Base-by-base conservation (phyloP, 1,140 invertebrate species). In the Halesus radiatus region DNA sequence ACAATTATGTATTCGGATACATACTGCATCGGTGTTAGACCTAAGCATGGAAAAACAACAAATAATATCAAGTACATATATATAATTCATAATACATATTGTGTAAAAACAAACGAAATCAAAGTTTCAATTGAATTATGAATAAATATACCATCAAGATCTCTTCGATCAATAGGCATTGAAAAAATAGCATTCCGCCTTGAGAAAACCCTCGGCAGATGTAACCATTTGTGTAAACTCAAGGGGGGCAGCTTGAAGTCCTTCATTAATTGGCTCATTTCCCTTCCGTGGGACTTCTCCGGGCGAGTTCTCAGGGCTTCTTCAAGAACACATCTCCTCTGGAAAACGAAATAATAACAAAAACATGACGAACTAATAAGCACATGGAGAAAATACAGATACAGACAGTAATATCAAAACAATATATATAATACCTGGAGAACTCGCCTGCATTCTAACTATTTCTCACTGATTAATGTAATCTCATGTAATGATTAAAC, bases 161-260 rank as follows among this genome's bases (percentile, higher is more conserved):
- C 88, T 78, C 88, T 85, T 70, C 91, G 91, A 81, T 93, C 91
- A 32, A 94, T 88, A 0, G 92, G 91, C 53, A 95, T 84, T 79
- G 93, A 91, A 85, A 94, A 94, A 83, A 92, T 88, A 0, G 92
- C 92, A 84, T 90, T 92, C 74, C 91, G 89, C 18, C 93, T 86
- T 1, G 91, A 92, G 88, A 94, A 94, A 1, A 92, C 89, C 52
- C 93, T 85, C 0, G 93, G 93, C 50, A 92, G 86, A 76, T 91
- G 91, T 37, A 93, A 86, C 88, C 90, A 91, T 68, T 88, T 87
- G n/a, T 89, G 88, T 4, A 88, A 86, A 78, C 89, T 89, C 7
- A 88, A 87, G 8, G 86, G 84, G 10, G 84, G 85, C 79, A 86
- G 84, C 50, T 88, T 86, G 13, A 88, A 18, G 52, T 83, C 84